Evolutionary conservation across 2,888 invertebrate genomes (phyloP).

Genomic region (Sphaerophoria rueppellii): DNA sequence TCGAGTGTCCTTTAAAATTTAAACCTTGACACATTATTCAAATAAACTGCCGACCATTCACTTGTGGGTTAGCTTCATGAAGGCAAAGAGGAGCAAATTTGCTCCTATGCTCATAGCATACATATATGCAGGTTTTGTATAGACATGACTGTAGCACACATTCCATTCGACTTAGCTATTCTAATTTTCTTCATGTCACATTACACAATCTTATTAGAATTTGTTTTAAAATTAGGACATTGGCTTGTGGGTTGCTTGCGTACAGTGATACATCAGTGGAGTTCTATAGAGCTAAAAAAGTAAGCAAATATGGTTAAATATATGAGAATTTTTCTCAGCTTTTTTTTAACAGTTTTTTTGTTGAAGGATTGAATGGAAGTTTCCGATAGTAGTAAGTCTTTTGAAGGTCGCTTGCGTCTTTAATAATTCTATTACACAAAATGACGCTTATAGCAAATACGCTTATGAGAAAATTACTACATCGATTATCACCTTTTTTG

Average conservation of each 20-base stretch:
- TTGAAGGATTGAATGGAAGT: too few species aligned
- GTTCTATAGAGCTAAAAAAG: too few species aligned
- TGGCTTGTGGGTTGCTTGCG: not conserved
- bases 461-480: too few species aligned
- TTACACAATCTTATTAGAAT: constrained; percentile 23
- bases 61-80: not conserved
- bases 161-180: not conserved
- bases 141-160: not conserved
- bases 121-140: not conserved
- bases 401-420: too few species aligned
- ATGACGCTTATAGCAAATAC: too few species aligned
- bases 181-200: constrained; percentile 9
- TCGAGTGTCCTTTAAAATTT: constrained; percentile 2
- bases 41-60: not conserved
- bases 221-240: constrained; percentile 17
- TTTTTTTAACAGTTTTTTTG: too few species aligned
- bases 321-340: too few species aligned
- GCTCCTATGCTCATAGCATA: not conserved
- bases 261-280: not conserved
- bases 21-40: not conserved
- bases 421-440: too few species aligned
- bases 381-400: too few species aligned
- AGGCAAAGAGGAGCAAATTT: not conserved
- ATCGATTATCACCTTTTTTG: too few species aligned
- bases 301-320: too few species aligned